Evolutionary conservation across 2,888 invertebrate species (phyloP).

Genomic region (Drosophila quinaria): DNA sequence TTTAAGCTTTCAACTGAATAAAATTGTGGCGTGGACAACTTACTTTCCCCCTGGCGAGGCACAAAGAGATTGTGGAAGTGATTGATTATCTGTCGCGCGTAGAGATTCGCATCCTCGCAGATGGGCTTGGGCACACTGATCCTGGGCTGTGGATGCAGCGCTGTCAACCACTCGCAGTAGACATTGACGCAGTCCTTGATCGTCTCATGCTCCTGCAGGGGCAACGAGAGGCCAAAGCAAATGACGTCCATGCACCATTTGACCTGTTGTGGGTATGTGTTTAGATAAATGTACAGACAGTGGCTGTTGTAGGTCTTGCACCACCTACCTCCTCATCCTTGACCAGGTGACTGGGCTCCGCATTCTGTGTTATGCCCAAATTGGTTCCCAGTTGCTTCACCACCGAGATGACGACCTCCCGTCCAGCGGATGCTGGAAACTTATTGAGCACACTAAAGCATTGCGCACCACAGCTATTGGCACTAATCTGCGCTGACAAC

Average conservation of each 20-base stretch:
- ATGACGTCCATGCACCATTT: conserved; percentile 95
- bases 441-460: conserved; percentile 88
- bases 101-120: conserved; percentile 94
- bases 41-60: conserved; percentile 96
- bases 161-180: conserved; percentile 98
- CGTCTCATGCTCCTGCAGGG: conserved; percentile 96
- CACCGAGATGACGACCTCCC: conserved; percentile 87
- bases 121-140: conserved; percentile 96
- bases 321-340: conserved; percentile 92
- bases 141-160: conserved; percentile 93
- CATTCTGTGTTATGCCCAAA: conserved; percentile 91
- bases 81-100: conserved; percentile 95
- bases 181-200: conserved; percentile 98
- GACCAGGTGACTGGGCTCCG: conserved; percentile 93
- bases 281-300: neutral
- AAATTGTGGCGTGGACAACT: conserved; percentile 69
- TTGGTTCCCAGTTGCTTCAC: conserved; percentile 88
- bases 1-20: neutral
- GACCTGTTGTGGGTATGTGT: conserved; percentile 89
- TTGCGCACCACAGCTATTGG: conserved; percentile 86
- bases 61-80: conserved; percentile 98
- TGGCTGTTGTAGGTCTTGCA: too few relatives aligned
- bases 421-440: conserved; percentile 88
- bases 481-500: conserved; percentile 85
- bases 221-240: conserved; percentile 95